Conservation (phyloP, 2,113 vertebrate genomes). For the Ciconia stormi region DNA sequence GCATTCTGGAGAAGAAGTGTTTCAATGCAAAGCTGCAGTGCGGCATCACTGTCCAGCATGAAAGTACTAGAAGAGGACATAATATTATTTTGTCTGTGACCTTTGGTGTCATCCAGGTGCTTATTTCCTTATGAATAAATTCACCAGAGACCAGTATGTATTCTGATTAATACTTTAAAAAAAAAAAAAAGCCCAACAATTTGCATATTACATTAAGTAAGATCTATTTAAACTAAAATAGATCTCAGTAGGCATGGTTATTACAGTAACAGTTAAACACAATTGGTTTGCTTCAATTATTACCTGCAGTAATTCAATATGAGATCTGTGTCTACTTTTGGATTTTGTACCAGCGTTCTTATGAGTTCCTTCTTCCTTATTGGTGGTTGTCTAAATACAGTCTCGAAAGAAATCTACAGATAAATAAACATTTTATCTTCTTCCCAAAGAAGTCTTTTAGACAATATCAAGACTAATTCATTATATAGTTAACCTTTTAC, state of each 20-base stretch:
- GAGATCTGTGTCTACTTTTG: slow-evolving; percentile 80
- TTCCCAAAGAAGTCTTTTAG: not conserved
- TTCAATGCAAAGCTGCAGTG: slow-evolving; percentile 90
- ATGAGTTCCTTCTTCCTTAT: slow-evolving; percentile 87
- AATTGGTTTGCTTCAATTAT: not conserved
- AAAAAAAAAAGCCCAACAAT: not conserved
- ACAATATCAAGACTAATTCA: not conserved
- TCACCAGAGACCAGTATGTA: not conserved
- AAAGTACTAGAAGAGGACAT: slow-evolving; percentile 78
- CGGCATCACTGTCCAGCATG: slow-evolving; percentile 82
- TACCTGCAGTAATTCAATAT: slow-evolving; percentile 92
- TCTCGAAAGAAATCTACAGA: slow-evolving; percentile 90
- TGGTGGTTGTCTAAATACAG: slow-evolving; percentile 86
- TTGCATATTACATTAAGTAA: not conserved
- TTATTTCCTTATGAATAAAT: not conserved
- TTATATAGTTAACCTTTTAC: not conserved
- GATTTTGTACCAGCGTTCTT: slow-evolving; percentile 84
- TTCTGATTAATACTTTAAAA: not conserved
- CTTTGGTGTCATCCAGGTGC: not conserved
- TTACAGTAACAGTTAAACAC: not conserved
- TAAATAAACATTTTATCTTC: not conserved
- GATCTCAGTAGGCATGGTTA: not conserved
- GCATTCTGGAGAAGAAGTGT: slow-evolving; percentile 83
- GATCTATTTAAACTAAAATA: not conserved
- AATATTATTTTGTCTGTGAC: not conserved